Percentiles rank a stretch among this genome's conserved stretches.
Conservation (phyloP, 2,797 vertebrate species). For the Otolemur crassicaudatus region DNA sequence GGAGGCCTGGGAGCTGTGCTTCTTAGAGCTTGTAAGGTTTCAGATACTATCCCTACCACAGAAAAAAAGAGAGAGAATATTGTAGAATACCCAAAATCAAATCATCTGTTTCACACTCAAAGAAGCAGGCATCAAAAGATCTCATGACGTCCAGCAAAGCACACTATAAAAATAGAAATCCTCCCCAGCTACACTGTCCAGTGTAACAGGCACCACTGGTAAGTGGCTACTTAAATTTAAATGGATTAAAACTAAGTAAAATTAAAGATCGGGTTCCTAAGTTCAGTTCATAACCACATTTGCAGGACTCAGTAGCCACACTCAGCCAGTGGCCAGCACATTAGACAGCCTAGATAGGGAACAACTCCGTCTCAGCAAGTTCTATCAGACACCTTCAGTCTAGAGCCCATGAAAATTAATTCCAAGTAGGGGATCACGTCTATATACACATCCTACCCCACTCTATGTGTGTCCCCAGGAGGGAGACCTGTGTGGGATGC, state of each 20-base stretch:
- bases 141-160: background rate
- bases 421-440: background rate
- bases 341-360: background rate
- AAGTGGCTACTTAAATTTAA: background rate
- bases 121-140: background rate
- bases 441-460: background rate
- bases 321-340: background rate
- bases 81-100: constrained; percentile 8
- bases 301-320: background rate
- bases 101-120: constrained; percentile 5
- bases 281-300: background rate
- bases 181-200: background rate
- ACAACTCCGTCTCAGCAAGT: background rate
- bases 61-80: background rate
- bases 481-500: background rate
- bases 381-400: background rate
- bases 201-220: background rate
- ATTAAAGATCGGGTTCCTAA: background rate
- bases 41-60: constrained; percentile 36
- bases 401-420: background rate
- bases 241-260: background rate
- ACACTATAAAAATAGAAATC: background rate
- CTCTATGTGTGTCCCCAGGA: background rate
- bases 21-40: background rate
- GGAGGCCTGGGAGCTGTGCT: background rate